Evolutionary conservation across 2,797 vertebrate genomes (phyloP).

Genomic region (Hippopotamyrus pictus): DNA sequence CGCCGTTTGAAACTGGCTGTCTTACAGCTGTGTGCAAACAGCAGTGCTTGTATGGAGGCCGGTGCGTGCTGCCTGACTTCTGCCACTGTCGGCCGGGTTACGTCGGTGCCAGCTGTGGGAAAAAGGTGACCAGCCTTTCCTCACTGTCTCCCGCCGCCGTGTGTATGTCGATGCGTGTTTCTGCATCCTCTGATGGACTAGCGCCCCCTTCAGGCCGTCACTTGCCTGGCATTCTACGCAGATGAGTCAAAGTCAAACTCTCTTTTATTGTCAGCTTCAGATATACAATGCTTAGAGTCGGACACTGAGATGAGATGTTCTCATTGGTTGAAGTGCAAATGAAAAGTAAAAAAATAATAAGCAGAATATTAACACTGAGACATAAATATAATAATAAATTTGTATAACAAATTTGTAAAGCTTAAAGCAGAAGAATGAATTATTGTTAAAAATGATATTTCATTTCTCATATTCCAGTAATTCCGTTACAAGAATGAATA

Average conservation of each 20-base stretch:
- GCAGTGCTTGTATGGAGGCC: conserved; percentile 76
- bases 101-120: conserved; percentile 66
- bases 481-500: background rate
- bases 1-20: conserved; percentile 17
- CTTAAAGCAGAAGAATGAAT: background rate
- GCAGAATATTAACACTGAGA: background rate
- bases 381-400: background rate
- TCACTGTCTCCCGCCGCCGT: background rate
- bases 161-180: background rate
- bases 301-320: background rate
- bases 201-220: background rate
- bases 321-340: background rate
- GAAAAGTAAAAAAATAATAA: background rate
- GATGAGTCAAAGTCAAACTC: background rate
- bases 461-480: background rate
- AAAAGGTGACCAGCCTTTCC: conserved; percentile 52
- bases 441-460: background rate
- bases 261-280: background rate
- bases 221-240: background rate
- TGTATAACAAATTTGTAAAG: background rate
- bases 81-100: conserved; percentile 75
- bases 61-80: conserved; percentile 70
- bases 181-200: no score
- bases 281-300: background rate
- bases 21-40: conserved; percentile 70